Base-by-base conservation (phyloP, 2,113 vertebrate species). In the Ginglymostoma cirratum region DNA sequence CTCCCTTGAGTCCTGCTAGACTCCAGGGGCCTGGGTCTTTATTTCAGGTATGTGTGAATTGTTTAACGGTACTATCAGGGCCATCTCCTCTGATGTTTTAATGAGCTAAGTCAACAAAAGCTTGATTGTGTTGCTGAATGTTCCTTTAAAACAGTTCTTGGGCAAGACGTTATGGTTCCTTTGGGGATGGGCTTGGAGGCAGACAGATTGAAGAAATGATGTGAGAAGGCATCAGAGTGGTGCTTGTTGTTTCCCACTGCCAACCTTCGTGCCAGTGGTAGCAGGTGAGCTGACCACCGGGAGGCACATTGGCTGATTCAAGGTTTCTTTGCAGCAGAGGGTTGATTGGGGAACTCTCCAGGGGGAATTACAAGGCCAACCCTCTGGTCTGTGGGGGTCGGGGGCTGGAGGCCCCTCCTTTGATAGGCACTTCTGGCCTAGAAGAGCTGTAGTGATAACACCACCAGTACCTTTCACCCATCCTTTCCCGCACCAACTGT, bases 1-100 rank as follows among this genome's bases (percentile, higher is more conserved):
- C 98, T 96, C 99, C 99, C 5, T 97, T 99, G 97, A 99, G 99
- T 98, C 99, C 99, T 96, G 98, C 98, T 98, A 98, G 99, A 97
- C 98, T 99, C 97, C 99, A 99, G 97, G 98, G 98, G 97, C 98
- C 98, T 97, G 98, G 98, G 96, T 98, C 98, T 96, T 97, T 99
- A 96, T 99, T 99, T 96, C 99, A 99, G 99, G 99, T 99, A 97
- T 69, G 95, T 95, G 42, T 6, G 48, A 10, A 90, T 30, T 90
- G 48, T 23, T 52, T n/a, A 90, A 61, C 87, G 12, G 67, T 66
- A 65, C 65, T 92, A 38, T 66, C 89, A 93, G n/a, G 14, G 34
- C 17, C 5, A 93, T 38, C 19, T 66, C 17, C 34, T 92, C 15
- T 17, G 19, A 65, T 55, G 17, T n/a, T 34, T 80, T 19, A 38